A percentile compares a stretch with the other conserved stretches of the same genome.
phyloP scores from a whole-genome alignment of 2,797 vertebrate species.

The Nothura maculosa region DNA sequence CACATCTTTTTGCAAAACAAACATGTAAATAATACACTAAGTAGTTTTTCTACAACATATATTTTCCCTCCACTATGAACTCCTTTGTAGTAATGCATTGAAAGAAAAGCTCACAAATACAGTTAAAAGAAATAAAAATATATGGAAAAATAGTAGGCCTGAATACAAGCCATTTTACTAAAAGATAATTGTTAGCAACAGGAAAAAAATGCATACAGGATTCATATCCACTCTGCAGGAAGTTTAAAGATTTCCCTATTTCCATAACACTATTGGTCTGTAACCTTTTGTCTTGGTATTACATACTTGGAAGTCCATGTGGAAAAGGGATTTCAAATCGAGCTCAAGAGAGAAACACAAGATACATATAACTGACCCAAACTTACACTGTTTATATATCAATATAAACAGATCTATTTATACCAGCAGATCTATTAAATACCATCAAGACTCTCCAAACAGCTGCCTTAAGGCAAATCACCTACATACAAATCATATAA shows the following conservation, averaged over 20 bases:
- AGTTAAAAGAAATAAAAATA: neutral
- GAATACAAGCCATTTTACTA: fast-evolving
- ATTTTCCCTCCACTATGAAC: neutral
- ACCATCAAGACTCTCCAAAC: neutral
- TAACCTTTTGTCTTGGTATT: neutral
- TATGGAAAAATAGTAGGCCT: neutral
- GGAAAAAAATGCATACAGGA: neutral
- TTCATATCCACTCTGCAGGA: neutral
- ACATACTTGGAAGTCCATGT: neutral
- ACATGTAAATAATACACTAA: neutral
- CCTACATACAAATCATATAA: neutral
- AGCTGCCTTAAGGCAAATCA: neutral
- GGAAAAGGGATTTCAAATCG: neutral
- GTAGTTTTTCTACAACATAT: neutral
- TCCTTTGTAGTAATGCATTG: neutral
- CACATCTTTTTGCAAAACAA: neutral
- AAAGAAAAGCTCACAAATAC: neutral
- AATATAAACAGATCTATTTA: no score
- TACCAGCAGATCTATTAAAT: neutral
- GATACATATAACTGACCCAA: slow-evolving; percentile 79
- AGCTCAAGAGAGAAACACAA: neutral
- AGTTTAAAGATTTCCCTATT: neutral
- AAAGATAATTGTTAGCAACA: neutral
- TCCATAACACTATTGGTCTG: neutral
- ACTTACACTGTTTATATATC: slow-evolving; percentile 66